A percentile compares a stretch with the other conserved stretches of the same genome.
phyloP scores from a whole-genome alignment of 2,797 vertebrate genomes.

The Cichlasoma orientale region DNA sequence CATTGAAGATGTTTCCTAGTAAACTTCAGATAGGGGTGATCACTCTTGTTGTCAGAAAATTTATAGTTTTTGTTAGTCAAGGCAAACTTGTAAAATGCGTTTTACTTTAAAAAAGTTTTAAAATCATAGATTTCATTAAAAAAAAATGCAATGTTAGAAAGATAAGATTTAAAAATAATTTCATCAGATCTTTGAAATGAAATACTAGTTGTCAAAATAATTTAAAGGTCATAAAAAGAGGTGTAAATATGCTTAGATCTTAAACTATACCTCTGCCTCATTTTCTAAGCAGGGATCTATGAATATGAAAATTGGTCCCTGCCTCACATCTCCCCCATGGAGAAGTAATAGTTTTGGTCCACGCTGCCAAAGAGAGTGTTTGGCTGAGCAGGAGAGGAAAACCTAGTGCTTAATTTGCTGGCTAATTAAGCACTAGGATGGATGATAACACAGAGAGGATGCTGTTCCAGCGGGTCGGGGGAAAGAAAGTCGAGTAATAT shows the following conservation, averaged over 20 bases:
- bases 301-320: constrained; percentile 20
- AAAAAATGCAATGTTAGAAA: not conserved
- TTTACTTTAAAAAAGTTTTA: not conserved
- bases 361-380: not conserved
- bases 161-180: not conserved
- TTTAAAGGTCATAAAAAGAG: not conserved
- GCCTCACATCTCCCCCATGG: not conserved
- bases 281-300: constrained; percentile 12
- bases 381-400: not conserved
- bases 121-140: not conserved
- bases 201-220: not conserved
- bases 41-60: not conserved
- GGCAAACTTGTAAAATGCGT: not conserved
- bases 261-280: constrained; percentile 9
- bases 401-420: not conserved
- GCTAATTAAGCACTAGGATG: constrained; percentile 1
- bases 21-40: constrained; percentile 33
- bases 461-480: not conserved
- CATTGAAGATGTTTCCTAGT: constrained; percentile 9
- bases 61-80: not conserved
- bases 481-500: not conserved
- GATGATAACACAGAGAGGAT: not conserved
- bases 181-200: not conserved
- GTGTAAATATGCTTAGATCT: not conserved
- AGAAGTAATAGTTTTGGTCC: constrained; percentile 1